Percentiles rank a stretch among this genome's conserved stretches.
Evolutionary conservation across 2,797 vertebrate genomes (phyloP).

Genomic region (Phataginus tricuspis): DNA sequence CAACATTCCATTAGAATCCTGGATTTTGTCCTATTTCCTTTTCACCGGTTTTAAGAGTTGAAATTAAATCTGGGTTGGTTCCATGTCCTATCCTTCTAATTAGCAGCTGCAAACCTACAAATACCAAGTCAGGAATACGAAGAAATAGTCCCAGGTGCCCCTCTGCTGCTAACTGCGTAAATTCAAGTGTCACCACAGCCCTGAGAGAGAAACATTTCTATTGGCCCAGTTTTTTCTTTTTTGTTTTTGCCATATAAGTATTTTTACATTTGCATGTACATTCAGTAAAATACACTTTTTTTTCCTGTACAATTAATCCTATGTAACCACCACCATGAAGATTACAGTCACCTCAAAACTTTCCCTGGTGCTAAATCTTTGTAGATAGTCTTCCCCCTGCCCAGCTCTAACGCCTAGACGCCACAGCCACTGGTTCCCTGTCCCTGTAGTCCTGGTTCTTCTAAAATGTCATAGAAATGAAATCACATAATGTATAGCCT

Average conservation of each 20-base stretch:
- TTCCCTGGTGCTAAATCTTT: neutral
- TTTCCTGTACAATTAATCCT: neutral
- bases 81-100: neutral
- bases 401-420: neutral
- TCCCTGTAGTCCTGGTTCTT: neutral
- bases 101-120: neutral
- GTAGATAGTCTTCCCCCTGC: neutral
- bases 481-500: neutral
- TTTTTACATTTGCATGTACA: neutral
- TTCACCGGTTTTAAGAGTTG: neutral
- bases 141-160: neutral
- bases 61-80: constrained; percentile 10
- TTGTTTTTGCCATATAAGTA: neutral
- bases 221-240: neutral
- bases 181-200: neutral
- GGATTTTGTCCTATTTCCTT: neutral
- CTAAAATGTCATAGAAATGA: neutral
- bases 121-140: neutral
- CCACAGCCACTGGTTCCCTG: neutral
- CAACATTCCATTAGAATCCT: neutral
- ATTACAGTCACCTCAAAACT: neutral
- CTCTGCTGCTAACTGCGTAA: neutral
- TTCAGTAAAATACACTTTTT: neutral
- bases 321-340: neutral
- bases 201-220: neutral